phyloP scores from a whole-genome alignment of 2,888 invertebrate species.

The Mythimna impura region DNA sequence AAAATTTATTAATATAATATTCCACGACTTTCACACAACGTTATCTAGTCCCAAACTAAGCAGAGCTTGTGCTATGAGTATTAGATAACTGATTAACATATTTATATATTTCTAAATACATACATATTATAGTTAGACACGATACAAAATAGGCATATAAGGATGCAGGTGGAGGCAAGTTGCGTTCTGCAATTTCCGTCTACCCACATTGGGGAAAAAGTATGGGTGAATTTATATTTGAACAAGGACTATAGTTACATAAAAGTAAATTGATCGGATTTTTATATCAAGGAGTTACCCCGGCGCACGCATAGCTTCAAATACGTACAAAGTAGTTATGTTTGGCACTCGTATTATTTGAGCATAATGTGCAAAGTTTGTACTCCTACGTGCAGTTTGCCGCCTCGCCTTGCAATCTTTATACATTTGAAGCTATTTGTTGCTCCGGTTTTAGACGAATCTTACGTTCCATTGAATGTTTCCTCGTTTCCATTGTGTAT shows the following conservation, averaged over 20 bases:
- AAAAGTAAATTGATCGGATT: conserved; percentile 1
- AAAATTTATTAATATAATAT: neutral
- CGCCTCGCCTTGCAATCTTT: neutral
- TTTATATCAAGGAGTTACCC: neutral
- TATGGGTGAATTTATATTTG: neutral
- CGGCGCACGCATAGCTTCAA: conserved; percentile 2
- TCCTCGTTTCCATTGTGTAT: conserved; percentile 26
- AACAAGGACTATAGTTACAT: neutral
- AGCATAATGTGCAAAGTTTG: neutral
- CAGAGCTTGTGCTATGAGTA: too few species aligned
- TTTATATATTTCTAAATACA: too few species aligned
- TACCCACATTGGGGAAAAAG: neutral
- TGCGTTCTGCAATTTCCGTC: neutral
- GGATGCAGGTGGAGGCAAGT: too few species aligned
- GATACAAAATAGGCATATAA: too few species aligned
- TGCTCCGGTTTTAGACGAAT: conserved; percentile 1
- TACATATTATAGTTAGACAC: too few species aligned
- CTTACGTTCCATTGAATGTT: conserved; percentile 8
- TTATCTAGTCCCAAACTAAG: too few species aligned
- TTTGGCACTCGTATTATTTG: neutral
- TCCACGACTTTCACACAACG: too few species aligned
- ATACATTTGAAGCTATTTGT: conserved; percentile 3
- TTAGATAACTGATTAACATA: too few species aligned
- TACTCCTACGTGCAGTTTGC: neutral
- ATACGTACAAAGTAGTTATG: neutral